These are phyloP conservation scores for Helicoverpa assulta DNA, from an alignment of 2,888 invertebrate species.

Conservation along the genomic window DNA sequence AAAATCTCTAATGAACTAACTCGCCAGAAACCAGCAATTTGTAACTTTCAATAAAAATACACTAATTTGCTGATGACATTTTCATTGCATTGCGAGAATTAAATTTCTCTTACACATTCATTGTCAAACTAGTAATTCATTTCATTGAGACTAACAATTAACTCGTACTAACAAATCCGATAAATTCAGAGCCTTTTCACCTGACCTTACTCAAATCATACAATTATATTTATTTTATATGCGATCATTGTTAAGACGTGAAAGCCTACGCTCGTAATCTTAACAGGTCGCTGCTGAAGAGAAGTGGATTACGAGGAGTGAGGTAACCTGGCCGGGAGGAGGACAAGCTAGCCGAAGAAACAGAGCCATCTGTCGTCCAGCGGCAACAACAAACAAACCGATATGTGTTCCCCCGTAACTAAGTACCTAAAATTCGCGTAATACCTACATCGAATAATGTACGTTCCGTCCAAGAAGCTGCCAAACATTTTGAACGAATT, in stretches of 20 bases:
- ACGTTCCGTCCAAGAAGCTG: slow-evolving; percentile 88
- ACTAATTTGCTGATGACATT: slow-evolving; percentile 5
- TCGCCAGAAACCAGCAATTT: not conserved
- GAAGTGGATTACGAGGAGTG: slow-evolving; percentile 82
- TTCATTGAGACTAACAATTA: slow-evolving; percentile 15
- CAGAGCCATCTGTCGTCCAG: slow-evolving; percentile 61
- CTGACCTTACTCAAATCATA: slow-evolving; percentile 4
- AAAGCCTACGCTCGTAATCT: slow-evolving; percentile 84
- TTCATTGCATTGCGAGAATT: not conserved
- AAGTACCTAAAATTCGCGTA: slow-evolving; percentile 80
- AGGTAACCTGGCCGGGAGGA: slow-evolving; percentile 84
- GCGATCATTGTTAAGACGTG: slow-evolving; percentile 78
- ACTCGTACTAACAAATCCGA: slow-evolving; percentile 35
- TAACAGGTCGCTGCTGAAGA: slow-evolving; percentile 88
- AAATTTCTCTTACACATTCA: too few species aligned
- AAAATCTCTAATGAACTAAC: slow-evolving; percentile 34
- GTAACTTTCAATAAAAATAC: not conserved
- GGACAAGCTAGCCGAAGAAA: slow-evolving; percentile 51
- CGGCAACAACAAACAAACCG: slow-evolving; percentile 67
- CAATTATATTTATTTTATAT: slow-evolving; percentile 18
- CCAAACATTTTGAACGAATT: slow-evolving; percentile 88
- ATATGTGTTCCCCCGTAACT: slow-evolving; percentile 84
- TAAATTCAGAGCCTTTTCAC: not conserved
- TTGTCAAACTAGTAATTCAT: not conserved
- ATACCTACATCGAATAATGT: slow-evolving; percentile 85